A percentile compares a stretch with the other conserved stretches of the same genome.
Evolutionary conservation across 2,888 invertebrate genomes (phyloP).

Genomic region (Eristalinus aeneus): DNA sequence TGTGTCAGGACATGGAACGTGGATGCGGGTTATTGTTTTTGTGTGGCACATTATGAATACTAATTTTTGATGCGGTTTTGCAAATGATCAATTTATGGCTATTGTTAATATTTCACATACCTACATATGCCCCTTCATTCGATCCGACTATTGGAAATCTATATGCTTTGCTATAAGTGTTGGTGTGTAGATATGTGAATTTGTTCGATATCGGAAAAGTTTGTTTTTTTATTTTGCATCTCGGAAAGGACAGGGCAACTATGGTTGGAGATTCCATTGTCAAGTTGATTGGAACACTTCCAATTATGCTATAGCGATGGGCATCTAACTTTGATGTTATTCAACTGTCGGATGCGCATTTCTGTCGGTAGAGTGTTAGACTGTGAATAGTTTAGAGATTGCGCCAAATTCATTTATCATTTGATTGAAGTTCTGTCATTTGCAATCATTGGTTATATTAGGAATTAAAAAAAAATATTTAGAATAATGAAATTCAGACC

Average conservation of each 20-base stretch:
- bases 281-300: conserved; percentile 53
- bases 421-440: background rate
- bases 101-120: conserved; percentile 18
- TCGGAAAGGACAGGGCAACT: conserved; percentile 40
- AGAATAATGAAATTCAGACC: background rate
- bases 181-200: background rate
- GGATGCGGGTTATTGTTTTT: conserved; percentile 62
- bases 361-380: background rate
- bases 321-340: conserved; percentile 13
- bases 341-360: conserved; percentile 23
- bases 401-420: background rate
- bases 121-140: background rate
- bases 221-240: conserved; percentile 6
- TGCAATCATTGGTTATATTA: no score
- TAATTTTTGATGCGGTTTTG: conserved; percentile 49
- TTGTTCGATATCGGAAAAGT: conserved; percentile 16
- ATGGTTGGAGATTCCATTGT: conserved; percentile 39
- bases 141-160: background rate
- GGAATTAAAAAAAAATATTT: no score
- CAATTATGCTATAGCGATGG: conserved; percentile 21
- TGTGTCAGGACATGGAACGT: conserved; percentile 64
- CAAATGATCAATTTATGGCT: conserved; percentile 56
- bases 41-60: conserved; percentile 39
- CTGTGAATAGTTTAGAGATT: background rate
- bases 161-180: background rate